Percentiles rank a stretch among this genome's conserved stretches.
Evolutionary conservation across 2,113 vertebrate species (phyloP).

Genomic region (Cricetomys ansorgei): DNA sequence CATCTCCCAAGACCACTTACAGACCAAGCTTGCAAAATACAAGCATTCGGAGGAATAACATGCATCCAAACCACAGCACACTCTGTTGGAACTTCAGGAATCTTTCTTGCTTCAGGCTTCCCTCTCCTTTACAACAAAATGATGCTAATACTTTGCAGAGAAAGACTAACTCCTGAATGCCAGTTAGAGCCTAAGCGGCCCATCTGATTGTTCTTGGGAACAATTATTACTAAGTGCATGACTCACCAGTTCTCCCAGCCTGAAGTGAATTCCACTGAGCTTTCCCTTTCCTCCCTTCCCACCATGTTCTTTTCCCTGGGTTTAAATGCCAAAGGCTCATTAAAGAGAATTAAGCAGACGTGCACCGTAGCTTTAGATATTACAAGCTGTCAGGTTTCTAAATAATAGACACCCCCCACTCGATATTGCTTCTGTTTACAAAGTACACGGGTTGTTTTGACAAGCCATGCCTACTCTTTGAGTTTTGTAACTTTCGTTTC

Average conservation of each 20-base stretch:
- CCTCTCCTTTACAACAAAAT: neutral
- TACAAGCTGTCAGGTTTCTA: neutral
- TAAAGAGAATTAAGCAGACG: neutral
- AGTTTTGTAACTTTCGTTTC: slow-evolving; percentile 45
- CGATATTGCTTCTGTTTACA: neutral
- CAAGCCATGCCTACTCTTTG: neutral
- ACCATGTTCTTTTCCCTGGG: neutral
- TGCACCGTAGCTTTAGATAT: neutral
- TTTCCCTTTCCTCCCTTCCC: neutral
- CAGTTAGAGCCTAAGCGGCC: neutral
- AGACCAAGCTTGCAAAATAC: neutral
- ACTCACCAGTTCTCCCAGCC: neutral
- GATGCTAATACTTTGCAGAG: neutral
- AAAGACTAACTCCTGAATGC: slow-evolving; percentile 2
- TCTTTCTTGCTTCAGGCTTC: neutral
- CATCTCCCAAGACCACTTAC: too few relatives aligned
- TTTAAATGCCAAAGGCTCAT: neutral
- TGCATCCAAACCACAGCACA: neutral
- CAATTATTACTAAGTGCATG: neutral
- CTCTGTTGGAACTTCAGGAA: neutral
- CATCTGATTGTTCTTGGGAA: neutral
- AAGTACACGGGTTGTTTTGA: slow-evolving; percentile 33
- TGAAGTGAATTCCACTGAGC: neutral
- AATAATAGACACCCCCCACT: neutral
- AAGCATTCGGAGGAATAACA: neutral